A percentile compares a stretch with the other conserved stretches of the same genome.
phyloP scores from a whole-genome alignment of 2,888 invertebrate species.

The Cactoblastis cactorum region DNA sequence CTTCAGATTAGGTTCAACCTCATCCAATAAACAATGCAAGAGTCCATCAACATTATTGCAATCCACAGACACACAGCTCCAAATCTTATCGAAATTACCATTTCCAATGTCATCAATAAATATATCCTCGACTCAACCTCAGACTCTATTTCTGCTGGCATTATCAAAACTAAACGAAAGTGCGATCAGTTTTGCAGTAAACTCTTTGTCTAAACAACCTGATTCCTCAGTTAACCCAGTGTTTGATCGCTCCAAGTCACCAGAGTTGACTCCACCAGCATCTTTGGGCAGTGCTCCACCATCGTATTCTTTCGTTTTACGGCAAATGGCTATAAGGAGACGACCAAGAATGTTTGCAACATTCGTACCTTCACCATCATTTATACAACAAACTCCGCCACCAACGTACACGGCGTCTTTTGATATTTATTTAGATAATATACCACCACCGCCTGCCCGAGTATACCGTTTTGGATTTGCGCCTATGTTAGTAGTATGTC shows the following conservation, averaged over 20 bases:
- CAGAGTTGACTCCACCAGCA: conserved; percentile 53
- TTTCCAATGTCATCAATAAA: conserved; percentile 31
- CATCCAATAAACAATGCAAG: not conserved
- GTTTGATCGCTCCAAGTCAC: conserved; percentile 20
- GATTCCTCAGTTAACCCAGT: not conserved
- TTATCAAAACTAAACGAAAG: conserved; percentile 51
- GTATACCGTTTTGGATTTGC: conserved; percentile 55
- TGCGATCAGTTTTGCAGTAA: conserved; percentile 35
- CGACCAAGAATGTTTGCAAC: conserved; percentile 65
- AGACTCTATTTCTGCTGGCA: conserved; percentile 53
- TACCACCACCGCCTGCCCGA: conserved; percentile 46
- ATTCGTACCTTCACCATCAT: conserved; percentile 68
- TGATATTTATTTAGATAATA: conserved; percentile 61
- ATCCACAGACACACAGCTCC: conserved; percentile 23
- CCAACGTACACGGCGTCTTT: conserved; percentile 67
- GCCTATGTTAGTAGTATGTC: conserved; percentile 56
- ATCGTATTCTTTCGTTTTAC: conserved; percentile 65
- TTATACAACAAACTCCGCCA: conserved; percentile 62
- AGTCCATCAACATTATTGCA: not conserved
- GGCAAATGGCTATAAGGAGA: conserved; percentile 55
- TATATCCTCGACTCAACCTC: conserved; percentile 36
- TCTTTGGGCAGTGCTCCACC: conserved; percentile 66
- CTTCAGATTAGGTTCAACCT: not conserved
- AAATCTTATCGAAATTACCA: conserved; percentile 30
- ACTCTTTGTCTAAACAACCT: conserved; percentile 12